Evolutionary conservation across 2,888 invertebrate genomes (phyloP).

Genomic region (Hyposoter dolosus): DNA sequence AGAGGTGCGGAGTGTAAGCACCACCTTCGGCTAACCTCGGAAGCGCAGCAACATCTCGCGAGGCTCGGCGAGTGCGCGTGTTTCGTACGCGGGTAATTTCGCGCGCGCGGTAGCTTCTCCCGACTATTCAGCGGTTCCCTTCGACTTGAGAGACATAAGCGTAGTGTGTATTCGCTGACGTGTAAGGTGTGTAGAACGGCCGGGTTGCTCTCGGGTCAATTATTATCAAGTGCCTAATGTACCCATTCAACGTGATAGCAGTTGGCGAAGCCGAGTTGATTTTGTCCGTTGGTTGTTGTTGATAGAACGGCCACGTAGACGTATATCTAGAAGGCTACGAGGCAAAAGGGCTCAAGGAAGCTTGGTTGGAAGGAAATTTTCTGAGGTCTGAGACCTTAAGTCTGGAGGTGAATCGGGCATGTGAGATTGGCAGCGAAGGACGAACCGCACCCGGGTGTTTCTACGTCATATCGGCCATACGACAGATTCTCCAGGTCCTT

Average conservation of each 20-base stretch:
- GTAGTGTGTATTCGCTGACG: slow-evolving; percentile 6
- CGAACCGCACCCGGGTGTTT: slow-evolving; percentile 44
- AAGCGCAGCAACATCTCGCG: slow-evolving; percentile 57
- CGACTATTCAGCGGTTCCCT: slow-evolving; percentile 56
- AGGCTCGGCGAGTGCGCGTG: slow-evolving; percentile 31
- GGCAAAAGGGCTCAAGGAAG: slow-evolving; percentile 11
- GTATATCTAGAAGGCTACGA: not conserved
- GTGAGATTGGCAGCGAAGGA: slow-evolving; percentile 24
- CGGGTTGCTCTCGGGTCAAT: slow-evolving; percentile 72
- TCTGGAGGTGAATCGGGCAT: not conserved
- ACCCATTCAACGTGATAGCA: slow-evolving; percentile 70
- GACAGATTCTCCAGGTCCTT: slow-evolving; percentile 66
- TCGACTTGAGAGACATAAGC: slow-evolving; percentile 34
- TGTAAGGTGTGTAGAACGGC: slow-evolving; percentile 68
- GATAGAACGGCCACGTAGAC: not conserved
- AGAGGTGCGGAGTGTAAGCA: slow-evolving; percentile 23
- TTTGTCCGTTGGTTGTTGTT: slow-evolving; percentile 48
- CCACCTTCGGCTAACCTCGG: slow-evolving; percentile 48
- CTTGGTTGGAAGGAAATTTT: not conserved
- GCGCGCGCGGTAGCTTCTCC: slow-evolving; percentile 53
- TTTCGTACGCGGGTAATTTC: slow-evolving; percentile 57
- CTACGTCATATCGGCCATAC: slow-evolving; percentile 62
- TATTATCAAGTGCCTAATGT: slow-evolving; percentile 74
- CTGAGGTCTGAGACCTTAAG: slow-evolving; percentile 7
- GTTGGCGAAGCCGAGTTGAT: slow-evolving; percentile 48